Percentiles rank a stretch among this genome's conserved stretches.
Conservation (phyloP, 2,797 vertebrate genomes). For the Acropternis orthonyx region DNA sequence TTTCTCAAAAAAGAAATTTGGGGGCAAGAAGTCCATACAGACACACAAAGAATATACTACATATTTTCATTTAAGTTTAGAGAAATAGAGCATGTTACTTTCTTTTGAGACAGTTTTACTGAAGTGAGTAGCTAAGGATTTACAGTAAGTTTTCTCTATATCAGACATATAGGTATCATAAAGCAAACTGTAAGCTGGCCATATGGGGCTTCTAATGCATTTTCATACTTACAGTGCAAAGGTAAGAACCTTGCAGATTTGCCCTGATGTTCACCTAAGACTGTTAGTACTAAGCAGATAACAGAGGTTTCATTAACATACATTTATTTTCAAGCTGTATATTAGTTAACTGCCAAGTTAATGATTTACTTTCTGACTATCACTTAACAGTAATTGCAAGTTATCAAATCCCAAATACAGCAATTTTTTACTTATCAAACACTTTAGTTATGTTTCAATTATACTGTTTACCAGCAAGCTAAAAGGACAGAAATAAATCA, state of each 20-base stretch:
- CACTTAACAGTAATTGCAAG: background rate
- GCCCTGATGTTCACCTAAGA: background rate
- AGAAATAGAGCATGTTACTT: background rate
- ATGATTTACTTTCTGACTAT: background rate
- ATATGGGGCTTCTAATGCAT: background rate
- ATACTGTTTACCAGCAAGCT: background rate
- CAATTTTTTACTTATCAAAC: background rate
- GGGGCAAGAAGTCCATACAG: background rate
- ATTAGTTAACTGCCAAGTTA: background rate
- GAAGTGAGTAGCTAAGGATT: background rate
- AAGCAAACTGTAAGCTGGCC: background rate
- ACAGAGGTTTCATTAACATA: background rate
- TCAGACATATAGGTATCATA: background rate
- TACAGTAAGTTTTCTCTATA: background rate
- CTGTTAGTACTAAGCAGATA: background rate
- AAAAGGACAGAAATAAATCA: background rate
- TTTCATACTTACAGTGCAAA: background rate
- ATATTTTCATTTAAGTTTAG: background rate
- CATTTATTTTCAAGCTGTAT: background rate
- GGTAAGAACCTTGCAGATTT: background rate
- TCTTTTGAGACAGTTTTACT: background rate
- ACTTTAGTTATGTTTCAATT: background rate
- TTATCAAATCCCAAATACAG: background rate
- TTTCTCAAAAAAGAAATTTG: background rate
- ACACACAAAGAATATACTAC: background rate